phyloP scores from a whole-genome alignment of 2,113 vertebrate species.

The Prolemur simus region DNA sequence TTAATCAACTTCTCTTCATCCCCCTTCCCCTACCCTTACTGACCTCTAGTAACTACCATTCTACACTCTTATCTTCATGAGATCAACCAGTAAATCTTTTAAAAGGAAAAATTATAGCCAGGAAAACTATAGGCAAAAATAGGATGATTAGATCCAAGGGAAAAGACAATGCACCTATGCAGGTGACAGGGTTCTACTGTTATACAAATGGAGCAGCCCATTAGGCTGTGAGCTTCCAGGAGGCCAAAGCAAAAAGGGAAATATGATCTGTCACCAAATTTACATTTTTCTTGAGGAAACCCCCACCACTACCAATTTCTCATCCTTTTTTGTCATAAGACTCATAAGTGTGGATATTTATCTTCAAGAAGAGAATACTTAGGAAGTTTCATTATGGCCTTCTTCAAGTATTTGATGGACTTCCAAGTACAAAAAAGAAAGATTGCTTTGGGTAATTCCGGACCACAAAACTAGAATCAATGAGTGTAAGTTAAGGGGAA shows the following conservation, averaged over 20 bases:
- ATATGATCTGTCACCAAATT: slow-evolving; percentile 23
- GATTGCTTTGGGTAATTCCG: slow-evolving; percentile 78
- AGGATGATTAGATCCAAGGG: not conserved
- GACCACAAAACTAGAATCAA: slow-evolving; percentile 79
- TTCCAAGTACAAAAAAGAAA: slow-evolving; percentile 75
- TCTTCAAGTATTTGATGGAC: slow-evolving; percentile 73
- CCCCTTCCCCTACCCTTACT: not conserved
- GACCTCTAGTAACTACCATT: not conserved
- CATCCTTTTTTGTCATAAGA: slow-evolving; percentile 61
- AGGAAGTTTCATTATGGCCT: slow-evolving; percentile 74
- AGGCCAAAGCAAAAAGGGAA: slow-evolving; percentile 66
- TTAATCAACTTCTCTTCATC: not conserved
- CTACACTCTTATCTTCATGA: not conserved
- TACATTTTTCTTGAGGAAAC: slow-evolving; percentile 55
- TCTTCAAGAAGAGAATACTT: slow-evolving; percentile 73
- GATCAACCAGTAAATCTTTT: not conserved
- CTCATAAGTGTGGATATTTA: slow-evolving; percentile 69
- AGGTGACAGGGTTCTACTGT: not conserved
- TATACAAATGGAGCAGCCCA: not conserved
- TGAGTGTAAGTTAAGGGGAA: slow-evolving; percentile 74
- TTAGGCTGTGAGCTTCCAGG: slow-evolving; percentile 59
- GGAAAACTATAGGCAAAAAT: not conserved
- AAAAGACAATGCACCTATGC: not conserved
- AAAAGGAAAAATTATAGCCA: not conserved
- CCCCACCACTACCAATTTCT: slow-evolving; percentile 51